Evolutionary conservation across 2,888 invertebrate genomes (phyloP), one percentile per base, ranked within the genome.

Genomic region (Conistra vaccinii): DNA sequence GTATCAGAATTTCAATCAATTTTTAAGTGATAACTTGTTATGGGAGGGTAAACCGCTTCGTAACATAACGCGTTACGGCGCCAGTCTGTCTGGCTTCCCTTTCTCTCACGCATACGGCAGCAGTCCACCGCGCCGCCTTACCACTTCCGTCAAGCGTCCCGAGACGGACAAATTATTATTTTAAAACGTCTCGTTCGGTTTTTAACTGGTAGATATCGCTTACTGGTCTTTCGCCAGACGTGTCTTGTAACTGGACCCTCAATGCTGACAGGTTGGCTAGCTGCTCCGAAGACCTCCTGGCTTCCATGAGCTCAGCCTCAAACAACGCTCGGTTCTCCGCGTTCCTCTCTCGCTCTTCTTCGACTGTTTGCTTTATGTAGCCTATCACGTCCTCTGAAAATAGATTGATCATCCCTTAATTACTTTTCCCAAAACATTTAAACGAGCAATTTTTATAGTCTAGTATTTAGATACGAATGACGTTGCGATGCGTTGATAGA

Each of bases 291-390:
- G 94, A 93, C 35, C 95, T 82, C 17, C 95, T 88, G 0, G 94
- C 93, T 51, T 95, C 96, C 73, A 90, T 55, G 83, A 96, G 83
- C 87, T 96, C 96, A 0, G 90, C 89, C 53, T 95, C 95, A 29
- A 96, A 74, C 12, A 91, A 90, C 0, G 93, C 93, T 4, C 94
- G 91, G 80, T 88, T 94, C 82, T 95, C 95, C 0, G 93, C 93
- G 73, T 95, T 96, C 61, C 94, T 88, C 70, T 92, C 91, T 0
- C 95, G 87, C 76, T 96, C 96, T n/a, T 96, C 95, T 78, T 95
- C 95, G 1, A 96, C 94, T 0, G 93, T 93, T 63, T 92, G 92
- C 83, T 91, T 95, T 69, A 96, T 92, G 87, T 96, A 96, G 45
- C 88, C 90, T 80, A 96, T 93, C n/a, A 94, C 92, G 61, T 96